These are phyloP conservation scores for Forpus xanthops DNA, from an alignment of 2,797 vertebrate genomes.

Conservation along the genomic window DNA sequence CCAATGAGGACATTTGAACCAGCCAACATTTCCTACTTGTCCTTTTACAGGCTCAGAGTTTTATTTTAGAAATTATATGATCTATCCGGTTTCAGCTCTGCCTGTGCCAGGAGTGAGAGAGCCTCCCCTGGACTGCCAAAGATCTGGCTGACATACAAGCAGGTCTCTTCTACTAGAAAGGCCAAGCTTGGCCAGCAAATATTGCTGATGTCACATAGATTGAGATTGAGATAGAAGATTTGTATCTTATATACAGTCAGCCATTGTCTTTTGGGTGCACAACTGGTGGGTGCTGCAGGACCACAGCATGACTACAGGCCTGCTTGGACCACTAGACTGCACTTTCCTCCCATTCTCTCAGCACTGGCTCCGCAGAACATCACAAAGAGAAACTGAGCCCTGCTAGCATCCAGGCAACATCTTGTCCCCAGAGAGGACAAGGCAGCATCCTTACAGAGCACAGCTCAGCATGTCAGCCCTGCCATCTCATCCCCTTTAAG, in stretches of 20 bases:
- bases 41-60: background rate
- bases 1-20: background rate
- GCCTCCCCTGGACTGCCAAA: background rate
- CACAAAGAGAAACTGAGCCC: background rate
- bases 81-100: background rate
- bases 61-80: background rate
- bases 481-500: background rate
- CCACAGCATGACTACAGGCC: background rate
- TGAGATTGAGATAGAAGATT: background rate
- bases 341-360: background rate
- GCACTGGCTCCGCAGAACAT: background rate
- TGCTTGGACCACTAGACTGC: rapidly evolving
- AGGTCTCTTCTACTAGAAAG: background rate
- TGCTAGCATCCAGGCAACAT: background rate
- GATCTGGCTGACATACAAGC: background rate
- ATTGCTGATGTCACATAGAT: background rate
- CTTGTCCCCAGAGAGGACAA: background rate
- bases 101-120: background rate
- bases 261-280: background rate
- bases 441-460: background rate
- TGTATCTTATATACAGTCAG: background rate
- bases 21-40: background rate
- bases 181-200: background rate
- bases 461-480: rapidly evolving
- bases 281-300: background rate